Percentiles rank a stretch among this genome's conserved stretches.
phyloP scores from a whole-genome alignment of 2,797 vertebrate genomes.

The Pelodytes ibericus region DNA sequence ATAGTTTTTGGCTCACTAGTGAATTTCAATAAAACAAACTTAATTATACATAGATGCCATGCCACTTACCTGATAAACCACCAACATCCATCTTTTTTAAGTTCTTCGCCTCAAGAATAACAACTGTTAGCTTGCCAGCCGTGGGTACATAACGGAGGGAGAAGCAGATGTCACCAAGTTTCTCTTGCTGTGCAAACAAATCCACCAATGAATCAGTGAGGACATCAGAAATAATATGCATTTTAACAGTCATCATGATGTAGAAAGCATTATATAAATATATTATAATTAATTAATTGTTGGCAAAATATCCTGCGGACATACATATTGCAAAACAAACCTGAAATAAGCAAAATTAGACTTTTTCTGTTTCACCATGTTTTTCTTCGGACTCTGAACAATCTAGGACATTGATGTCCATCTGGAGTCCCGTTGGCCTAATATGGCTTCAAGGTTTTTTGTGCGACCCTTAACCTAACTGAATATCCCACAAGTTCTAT shows the following conservation, averaged over 20 bases:
- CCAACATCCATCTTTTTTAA: slow-evolving; percentile 99
- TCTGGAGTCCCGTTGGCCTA: no score
- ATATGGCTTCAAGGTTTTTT: no score
- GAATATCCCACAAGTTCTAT: no score
- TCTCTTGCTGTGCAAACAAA: slow-evolving; percentile 89
- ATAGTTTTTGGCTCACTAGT: neutral
- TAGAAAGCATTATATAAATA: neutral
- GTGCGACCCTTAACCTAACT: no score
- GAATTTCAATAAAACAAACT: slow-evolving; percentile 21
- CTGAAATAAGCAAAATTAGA: no score
- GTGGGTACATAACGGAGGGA: slow-evolving; percentile 98
- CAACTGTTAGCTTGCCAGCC: slow-evolving; percentile 96
- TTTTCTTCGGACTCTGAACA: no score
- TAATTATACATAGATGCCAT: slow-evolving; percentile 6
- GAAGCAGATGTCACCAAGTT: slow-evolving; percentile 97
- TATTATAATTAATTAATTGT: no score
- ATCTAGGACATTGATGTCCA: no score
- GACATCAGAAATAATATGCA: slow-evolving; percentile 12
- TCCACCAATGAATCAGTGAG: slow-evolving; percentile 42
- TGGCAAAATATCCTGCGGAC: no score
- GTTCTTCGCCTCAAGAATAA: slow-evolving; percentile 97
- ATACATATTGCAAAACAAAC: no score
- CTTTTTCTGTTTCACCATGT: no score
- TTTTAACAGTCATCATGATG: slow-evolving; percentile 23
- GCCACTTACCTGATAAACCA: slow-evolving; percentile 90